These are phyloP conservation scores for Seira sanloemensis DNA, from an alignment of 2,888 invertebrate species.

Conservation along the genomic window DNA sequence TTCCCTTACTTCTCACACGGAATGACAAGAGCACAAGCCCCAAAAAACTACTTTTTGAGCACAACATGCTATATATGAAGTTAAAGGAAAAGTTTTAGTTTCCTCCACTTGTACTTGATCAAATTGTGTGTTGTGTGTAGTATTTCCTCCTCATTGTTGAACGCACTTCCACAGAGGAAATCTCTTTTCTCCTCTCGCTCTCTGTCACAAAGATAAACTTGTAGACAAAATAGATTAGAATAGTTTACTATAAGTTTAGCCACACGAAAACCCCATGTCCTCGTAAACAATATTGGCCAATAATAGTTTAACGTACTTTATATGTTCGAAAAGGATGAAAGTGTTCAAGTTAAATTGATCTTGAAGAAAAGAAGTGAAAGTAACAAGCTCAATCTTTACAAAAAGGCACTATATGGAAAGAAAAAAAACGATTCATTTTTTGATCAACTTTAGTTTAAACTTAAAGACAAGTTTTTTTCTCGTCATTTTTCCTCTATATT, in stretches of 20 bases:
- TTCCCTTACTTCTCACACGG: background rate
- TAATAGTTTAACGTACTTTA: background rate
- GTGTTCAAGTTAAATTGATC: background rate
- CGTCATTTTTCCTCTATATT: too few relatives aligned
- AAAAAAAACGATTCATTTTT: background rate
- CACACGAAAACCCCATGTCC: background rate
- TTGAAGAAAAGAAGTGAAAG: background rate
- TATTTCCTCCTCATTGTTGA: background rate
- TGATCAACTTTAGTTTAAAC: background rate
- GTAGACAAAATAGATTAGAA: constrained; percentile 4
- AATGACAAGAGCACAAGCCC: too few relatives aligned
- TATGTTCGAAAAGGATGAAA: background rate
- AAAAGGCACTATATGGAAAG: background rate
- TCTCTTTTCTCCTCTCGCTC: background rate
- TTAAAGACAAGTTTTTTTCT: background rate
- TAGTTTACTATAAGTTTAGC: background rate
- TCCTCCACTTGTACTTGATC: background rate
- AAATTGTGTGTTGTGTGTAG: background rate
- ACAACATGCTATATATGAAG: background rate
- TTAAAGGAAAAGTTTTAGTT: background rate
- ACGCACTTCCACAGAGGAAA: background rate
- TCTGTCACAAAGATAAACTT: background rate
- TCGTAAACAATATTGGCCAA: constrained; percentile 4
- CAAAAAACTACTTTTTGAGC: background rate
- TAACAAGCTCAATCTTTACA: too few relatives aligned